phyloP scores from a whole-genome alignment of 2,888 invertebrate genomes.

The Pandemis heparana region DNA sequence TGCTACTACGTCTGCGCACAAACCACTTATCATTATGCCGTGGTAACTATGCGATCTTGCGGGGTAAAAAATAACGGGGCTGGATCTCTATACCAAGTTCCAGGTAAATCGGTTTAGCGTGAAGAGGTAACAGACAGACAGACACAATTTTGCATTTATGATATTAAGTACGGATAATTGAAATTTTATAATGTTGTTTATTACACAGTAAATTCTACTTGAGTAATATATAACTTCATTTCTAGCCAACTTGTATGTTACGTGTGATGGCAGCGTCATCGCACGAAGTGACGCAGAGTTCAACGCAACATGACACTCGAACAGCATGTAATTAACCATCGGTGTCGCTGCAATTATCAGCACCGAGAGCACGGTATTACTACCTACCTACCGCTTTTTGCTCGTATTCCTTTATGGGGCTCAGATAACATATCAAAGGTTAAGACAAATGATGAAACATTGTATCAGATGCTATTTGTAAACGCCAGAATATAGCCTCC shows the following conservation, averaged over 20 bases:
- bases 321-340: conserved; percentile 32
- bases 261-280: conserved; percentile 15
- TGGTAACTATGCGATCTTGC: too few relatives aligned
- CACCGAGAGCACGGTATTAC: conserved; percentile 12
- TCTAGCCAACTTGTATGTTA: conserved; percentile 26
- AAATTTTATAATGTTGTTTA: too few relatives aligned
- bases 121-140: too few relatives aligned
- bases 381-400: background rate
- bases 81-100: too few relatives aligned
- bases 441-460: conserved; percentile 2
- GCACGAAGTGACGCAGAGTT: conserved; percentile 8
- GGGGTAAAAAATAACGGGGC: too few relatives aligned
- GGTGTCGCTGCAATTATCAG: conserved; percentile 24
- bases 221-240: background rate
- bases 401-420: conserved; percentile 14
- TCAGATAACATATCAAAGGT: conserved; percentile 16
- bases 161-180: too few relatives aligned
- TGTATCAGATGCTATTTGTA: conserved; percentile 6
- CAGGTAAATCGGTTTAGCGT: too few relatives aligned
- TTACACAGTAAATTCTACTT: too few relatives aligned
- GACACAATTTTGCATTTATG: too few relatives aligned
- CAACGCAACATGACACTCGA: conserved; percentile 22
- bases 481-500: background rate
- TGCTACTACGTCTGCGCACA: too few relatives aligned
- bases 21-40: too few relatives aligned